Base-by-base conservation (phyloP, 2,888 invertebrate genomes). In the Drosophila quinaria region DNA sequence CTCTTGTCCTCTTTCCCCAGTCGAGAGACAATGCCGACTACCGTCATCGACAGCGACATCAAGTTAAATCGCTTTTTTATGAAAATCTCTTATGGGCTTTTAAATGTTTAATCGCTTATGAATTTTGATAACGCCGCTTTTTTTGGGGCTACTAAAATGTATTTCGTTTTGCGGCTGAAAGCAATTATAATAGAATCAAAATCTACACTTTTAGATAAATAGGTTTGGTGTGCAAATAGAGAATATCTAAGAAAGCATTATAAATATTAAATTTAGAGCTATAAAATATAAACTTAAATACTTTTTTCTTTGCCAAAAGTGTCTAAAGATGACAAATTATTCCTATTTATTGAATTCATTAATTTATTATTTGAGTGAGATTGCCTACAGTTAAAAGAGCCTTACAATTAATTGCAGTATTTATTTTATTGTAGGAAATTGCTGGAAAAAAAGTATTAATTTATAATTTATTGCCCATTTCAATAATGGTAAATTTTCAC, bases 91-190 rank as follows among this genome's bases (percentile, higher is more conserved):
- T 75, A 88, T 89, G 83, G 90, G 77, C 81, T 85, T 90, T 88
- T 89, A 86, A 89, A 90, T 87, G 82, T 78, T 90, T 86, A 90
- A 86, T 90, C 89, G 86, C 66, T 78, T 86, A 89, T 86, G 90
- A 86, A 89, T 86, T 81, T 89, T 80, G 82, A 89, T 89, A 85
- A 72, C 65, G 70, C 72, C 56, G 62, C 52, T 4, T 33, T 59
- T 66, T 66, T 62, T 69, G 50, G 63, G 52, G 68, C 71, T 72
- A 75, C 71, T 56, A 62, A 82, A 69, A 42, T 47, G 35, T 25
- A 25, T 25, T 46, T 37, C n/a, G 8, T 47, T 15, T 47, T 15
- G n/a, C 15, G 4, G 4, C 29, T 10, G 17, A 29, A 47, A 47
- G 4, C 4, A 1, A 29, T 1, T 41, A 8, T 15, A 15, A 13